A percentile compares a stretch with the other conserved stretches of the same genome.
These are phyloP conservation scores for Noctua comes DNA, from an alignment of 2,888 invertebrate genomes.

Conservation along the genomic window DNA sequence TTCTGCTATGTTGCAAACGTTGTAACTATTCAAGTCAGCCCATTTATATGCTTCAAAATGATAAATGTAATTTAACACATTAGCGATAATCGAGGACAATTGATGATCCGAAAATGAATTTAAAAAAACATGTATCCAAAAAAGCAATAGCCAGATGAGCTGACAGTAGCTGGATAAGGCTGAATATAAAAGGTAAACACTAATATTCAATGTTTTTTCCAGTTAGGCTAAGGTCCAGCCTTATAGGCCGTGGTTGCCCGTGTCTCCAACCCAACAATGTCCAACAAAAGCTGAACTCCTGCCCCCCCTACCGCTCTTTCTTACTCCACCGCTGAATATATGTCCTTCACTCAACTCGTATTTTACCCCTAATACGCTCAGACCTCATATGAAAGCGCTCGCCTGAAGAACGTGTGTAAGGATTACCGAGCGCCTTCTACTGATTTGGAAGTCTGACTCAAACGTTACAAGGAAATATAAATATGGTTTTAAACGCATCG, in stretches of 20 bases:
- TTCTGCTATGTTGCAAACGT: neutral
- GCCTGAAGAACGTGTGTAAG: constrained; percentile 25
- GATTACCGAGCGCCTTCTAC: constrained; percentile 6
- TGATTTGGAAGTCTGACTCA: constrained; percentile 20
- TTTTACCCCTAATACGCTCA: constrained; percentile 49
- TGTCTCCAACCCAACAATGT: neutral
- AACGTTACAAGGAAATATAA: neutral
- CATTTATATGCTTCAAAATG: too few species aligned
- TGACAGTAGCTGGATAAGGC: too few species aligned
- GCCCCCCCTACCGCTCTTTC: constrained; percentile 40
- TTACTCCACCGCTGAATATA: constrained; percentile 42
- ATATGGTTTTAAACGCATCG: neutral
- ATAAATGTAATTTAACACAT: too few species aligned
- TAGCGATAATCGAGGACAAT: too few species aligned
- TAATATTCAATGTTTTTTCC: too few species aligned
- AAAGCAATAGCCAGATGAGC: too few species aligned
- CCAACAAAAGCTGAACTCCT: neutral
- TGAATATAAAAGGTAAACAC: too few species aligned
- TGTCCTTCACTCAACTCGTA: constrained; percentile 59
- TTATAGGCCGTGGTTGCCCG: neutral
- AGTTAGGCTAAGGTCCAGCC: too few species aligned
- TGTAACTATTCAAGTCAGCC: neutral
- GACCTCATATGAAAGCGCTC: constrained; percentile 29
- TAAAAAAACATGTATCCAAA: too few species aligned
- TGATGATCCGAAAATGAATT: too few species aligned